A percentile compares a stretch with the other conserved stretches of the same genome.
These are phyloP conservation scores for Epirrita christyi DNA, from an alignment of 2,888 invertebrate species.

Conservation along the genomic window DNA sequence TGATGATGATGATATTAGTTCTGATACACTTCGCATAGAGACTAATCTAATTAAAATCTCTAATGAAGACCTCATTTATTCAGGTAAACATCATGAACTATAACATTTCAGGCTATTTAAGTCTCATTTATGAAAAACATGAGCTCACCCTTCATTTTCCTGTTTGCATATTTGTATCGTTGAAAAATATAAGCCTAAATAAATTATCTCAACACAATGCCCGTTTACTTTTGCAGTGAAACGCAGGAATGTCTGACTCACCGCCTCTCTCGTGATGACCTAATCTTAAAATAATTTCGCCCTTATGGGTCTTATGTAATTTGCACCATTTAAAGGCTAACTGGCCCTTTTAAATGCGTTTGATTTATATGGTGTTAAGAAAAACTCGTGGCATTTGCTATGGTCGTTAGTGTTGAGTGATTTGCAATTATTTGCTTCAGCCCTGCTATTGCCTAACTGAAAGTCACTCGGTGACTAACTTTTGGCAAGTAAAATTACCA, in stretches of 20 bases:
- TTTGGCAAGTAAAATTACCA: too few relatives aligned
- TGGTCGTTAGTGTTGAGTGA: neutral
- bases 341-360: neutral
- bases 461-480: too few relatives aligned
- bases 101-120: neutral
- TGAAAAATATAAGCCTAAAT: conserved; percentile 11
- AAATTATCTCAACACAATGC: conserved; percentile 23
- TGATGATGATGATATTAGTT: too few relatives aligned
- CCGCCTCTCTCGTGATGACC: conserved; percentile 31
- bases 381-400: too few relatives aligned
- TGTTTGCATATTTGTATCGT: conserved; percentile 7
- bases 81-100: neutral
- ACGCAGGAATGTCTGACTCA: conserved; percentile 25
- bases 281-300: conserved; percentile 34
- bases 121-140: neutral
- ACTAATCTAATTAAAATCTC: too few relatives aligned
- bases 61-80: neutral
- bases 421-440: neutral
- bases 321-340: conserved; percentile 9
- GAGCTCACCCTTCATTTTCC: conserved; percentile 12
- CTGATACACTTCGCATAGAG: too few relatives aligned
- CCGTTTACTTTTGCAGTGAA: conserved; percentile 26
- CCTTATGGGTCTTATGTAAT: conserved; percentile 25
- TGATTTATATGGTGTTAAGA: conserved; percentile 5
- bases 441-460: too few relatives aligned